Evolutionary conservation across 2,113 vertebrate genomes (phyloP).

Genomic region (Cichladusa arquata): DNA sequence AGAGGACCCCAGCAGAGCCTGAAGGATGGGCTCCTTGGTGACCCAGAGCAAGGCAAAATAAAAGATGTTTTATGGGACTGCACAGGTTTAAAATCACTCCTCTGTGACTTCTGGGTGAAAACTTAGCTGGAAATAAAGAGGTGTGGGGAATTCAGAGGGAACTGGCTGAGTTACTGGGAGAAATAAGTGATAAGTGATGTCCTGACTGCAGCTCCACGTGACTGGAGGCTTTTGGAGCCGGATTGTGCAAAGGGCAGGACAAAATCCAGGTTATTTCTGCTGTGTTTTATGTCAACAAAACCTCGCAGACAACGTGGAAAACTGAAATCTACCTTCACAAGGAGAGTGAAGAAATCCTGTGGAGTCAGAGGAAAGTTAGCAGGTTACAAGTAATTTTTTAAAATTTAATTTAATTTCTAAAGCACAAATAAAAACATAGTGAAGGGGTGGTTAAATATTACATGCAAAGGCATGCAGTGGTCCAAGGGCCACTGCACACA

Average conservation of each 20-base stretch:
- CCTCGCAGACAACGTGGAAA: not conserved
- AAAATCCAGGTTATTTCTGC: not conserved
- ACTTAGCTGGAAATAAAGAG: not conserved
- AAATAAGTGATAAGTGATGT: not conserved
- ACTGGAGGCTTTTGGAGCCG: not conserved
- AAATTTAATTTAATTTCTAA: not conserved
- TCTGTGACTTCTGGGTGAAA: not conserved
- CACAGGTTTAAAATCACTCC: not conserved
- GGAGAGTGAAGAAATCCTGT: accelerated
- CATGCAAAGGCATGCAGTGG: not conserved
- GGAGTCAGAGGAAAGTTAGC: not conserved
- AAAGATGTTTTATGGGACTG: not conserved
- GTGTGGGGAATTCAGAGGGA: not conserved
- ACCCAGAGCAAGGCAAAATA: not conserved
- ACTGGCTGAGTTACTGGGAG: not conserved
- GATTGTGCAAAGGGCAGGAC: not conserved
- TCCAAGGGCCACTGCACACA: not conserved
- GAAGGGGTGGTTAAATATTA: not conserved
- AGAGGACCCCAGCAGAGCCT: accelerated
- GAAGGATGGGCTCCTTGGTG: not conserved
- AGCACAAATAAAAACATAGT: not conserved
- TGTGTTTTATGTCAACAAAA: not conserved
- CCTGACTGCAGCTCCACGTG: not conserved
- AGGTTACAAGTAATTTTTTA: not conserved
- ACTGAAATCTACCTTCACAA: not conserved